Base-by-base conservation (phyloP, 1,140 invertebrate species). In the Octopus bimaculoides region DNA sequence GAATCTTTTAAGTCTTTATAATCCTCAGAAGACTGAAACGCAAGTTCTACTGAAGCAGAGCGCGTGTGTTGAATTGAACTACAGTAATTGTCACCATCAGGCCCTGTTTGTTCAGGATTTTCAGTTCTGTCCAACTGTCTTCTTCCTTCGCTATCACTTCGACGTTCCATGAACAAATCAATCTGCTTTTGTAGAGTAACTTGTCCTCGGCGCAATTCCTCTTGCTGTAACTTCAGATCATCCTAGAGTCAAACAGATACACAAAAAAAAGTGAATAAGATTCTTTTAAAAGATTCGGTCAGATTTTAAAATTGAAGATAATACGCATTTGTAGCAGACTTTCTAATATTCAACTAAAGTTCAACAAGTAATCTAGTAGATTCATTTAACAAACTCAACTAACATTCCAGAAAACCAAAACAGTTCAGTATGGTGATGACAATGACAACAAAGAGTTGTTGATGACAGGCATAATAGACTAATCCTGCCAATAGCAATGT, bases 21-120 rank as follows among this genome's bases (percentile, higher is more conserved):
- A 73, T 81, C 82, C 55, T 83, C 79, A 74, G 81, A 79, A 26
- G 80, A 53, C 69, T 83, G 80, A 77, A 75, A n/a, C 17, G 6
- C 86, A 78, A 87, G 87, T 71, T 88, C 87, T 26, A 84, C 85
- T 41, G 85, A 86, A 5, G 85, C 86, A 79, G 87, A 87, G 5
- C 87, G 83, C 26, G 83, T 75, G 73, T 88, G 87, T 20, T n/a
- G 5, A 5, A 71, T 71, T 14, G 66, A 20, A 12, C 69, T 80
- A 4, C 66, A 75, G 7, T 75, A 56, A 78, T 78, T 78, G 61
- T 79, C 80, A n/a, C 81, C 54, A 52, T 83, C 81, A 6, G 54
- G 20, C 73, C 54, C 54, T 10, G 56, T 71, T 61, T 80, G 76
- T 52, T 55, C 75, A 17, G 54, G 71, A 56, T 74, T 54, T 78